Evolutionary conservation across 2,797 vertebrate genomes (phyloP), one percentile per base, ranked within the genome.

Genomic region (Catharus ustulatus): DNA sequence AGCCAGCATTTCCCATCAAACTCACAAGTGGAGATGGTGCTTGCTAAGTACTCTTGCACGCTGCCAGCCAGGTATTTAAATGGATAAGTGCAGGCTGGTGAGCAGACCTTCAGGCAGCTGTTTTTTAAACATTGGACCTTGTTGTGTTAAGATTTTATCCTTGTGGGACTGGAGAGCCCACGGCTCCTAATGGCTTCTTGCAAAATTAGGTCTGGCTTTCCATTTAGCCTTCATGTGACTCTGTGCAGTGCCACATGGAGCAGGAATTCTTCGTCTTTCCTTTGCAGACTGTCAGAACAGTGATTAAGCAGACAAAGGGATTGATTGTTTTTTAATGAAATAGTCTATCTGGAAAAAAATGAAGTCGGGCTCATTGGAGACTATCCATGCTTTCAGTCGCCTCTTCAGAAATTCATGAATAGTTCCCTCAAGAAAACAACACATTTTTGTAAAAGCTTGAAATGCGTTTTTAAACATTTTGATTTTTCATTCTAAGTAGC

Each of bases 301-400:
- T 96, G 95, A 96, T 96, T 96, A 96, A 96, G 77, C 92, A 95
- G 95, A 96, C 94, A 95, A 96, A 95, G 93, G 94, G 92, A 96
- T 95, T 96, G 95, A 96, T 96, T 95, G 95, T 94, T 93, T 96
- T 96, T 96, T 96, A 96, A 96, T 96, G 95, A 96, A 96, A 93
- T 90, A 93, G 80, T 94, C 92, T 95, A 87, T 96, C 88, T 91
- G 90, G 92, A 86, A 96, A 96, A 96, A 96, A 96, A 94, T 74
- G 45, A 93, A 95, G 90, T 92, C 10, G 9, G 55, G 55, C 88
- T 95, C 1, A 0, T 91, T 95, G 96, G 93, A 95, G 88, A 95
- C 93, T 95, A 72, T 92, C 94, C 71, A 63, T 63, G 74, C 71
- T 91, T 96, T 95, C 93, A 90, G 90, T 96, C 20, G 12, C 80